Evolutionary conservation across 2,888 invertebrate genomes (phyloP), one percentile per base, ranked within the genome.

Genomic region (Galerucella calmariensis): DNA sequence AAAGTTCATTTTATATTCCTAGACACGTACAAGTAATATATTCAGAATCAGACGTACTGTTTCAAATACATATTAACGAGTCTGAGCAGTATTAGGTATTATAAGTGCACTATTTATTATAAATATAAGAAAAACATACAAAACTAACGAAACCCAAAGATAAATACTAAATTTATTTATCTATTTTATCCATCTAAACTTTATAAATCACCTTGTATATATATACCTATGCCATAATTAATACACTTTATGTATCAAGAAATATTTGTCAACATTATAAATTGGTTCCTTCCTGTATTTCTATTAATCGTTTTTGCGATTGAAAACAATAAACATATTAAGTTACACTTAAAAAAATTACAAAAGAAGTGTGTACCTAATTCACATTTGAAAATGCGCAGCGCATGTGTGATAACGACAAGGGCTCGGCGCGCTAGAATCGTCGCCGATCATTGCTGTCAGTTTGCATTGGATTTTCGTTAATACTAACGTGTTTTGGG

Each of bases 381-480:
- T 59, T 59, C 20, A 56, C 48, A 53, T 62, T 66, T 59, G 67
- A 74, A 72, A 69, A 63, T 67, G 74, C 75, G 74, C 71, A 68
- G 78, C 81, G 82, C 81, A 80, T 81, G 80, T 80, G 79, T 76
- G 73, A 62, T 67, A 67, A 68, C 51, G 20, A 77, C 80, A 78
- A 79, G 81, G 78, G 75, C 79, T 75, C 79, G 80, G 79, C 77
- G 82, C 80, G 78, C 78, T 76, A 75, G 77, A 76, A 69, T 78
- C 78, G 80, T 76, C 80, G 78, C 67, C 73, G 76, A 78, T 63
- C 69, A 71, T 76, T 74, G 76, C 79, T 81, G 83, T 82, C 82
- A 83, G 83, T 83, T 71, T 74, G 80, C 76, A 79, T 78, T 79
- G 78, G 82, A 76, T 78, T 78, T 76, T 76, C 66, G 73, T 75